phyloP scores from a whole-genome alignment of 2,797 vertebrate genomes.

The Antrozous pallidus region DNA sequence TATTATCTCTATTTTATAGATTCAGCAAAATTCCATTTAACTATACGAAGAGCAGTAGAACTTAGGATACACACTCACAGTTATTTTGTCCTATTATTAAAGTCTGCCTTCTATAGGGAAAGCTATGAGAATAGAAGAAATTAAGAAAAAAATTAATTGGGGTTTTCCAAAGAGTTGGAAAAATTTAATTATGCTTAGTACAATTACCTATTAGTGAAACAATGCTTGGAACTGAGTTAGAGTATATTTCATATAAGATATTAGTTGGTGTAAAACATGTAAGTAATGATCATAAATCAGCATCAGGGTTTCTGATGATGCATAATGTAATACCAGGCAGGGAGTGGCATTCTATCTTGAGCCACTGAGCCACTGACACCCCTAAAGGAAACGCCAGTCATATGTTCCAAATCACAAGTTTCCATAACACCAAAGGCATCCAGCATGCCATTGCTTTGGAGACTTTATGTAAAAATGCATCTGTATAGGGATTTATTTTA shows the following conservation, averaged over 20 bases:
- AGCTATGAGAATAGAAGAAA: not conserved
- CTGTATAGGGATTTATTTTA: slow-evolving; percentile 57
- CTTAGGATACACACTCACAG: not conserved
- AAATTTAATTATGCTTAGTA: not conserved
- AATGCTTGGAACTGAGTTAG: slow-evolving; percentile 41
- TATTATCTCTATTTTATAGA: slow-evolving; percentile 30
- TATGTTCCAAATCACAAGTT: slow-evolving; percentile 27
- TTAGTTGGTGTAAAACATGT: slow-evolving; percentile 25
- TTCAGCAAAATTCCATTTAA: slow-evolving; percentile 41
- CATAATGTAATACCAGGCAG: slow-evolving; percentile 63
- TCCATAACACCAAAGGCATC: slow-evolving; percentile 31
- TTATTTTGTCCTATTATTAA: not conserved
- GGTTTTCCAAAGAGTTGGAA: not conserved
- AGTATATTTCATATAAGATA: not conserved
- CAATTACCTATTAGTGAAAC: not conserved
- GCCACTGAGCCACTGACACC: slow-evolving; percentile 42
- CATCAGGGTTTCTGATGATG: slow-evolving; percentile 40
- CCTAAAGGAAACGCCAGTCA: slow-evolving; percentile 67
- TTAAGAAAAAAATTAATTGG: not conserved
- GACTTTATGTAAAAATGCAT: slow-evolving; percentile 27
- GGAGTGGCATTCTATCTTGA: slow-evolving; percentile 51
- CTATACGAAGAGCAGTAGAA: not conserved
- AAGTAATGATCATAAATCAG: slow-evolving; percentile 51
- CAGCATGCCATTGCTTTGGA: not conserved
- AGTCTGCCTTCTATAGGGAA: not conserved